phyloP scores from a whole-genome alignment of 2,113 vertebrate genomes.

The Bubo blakistoni region DNA sequence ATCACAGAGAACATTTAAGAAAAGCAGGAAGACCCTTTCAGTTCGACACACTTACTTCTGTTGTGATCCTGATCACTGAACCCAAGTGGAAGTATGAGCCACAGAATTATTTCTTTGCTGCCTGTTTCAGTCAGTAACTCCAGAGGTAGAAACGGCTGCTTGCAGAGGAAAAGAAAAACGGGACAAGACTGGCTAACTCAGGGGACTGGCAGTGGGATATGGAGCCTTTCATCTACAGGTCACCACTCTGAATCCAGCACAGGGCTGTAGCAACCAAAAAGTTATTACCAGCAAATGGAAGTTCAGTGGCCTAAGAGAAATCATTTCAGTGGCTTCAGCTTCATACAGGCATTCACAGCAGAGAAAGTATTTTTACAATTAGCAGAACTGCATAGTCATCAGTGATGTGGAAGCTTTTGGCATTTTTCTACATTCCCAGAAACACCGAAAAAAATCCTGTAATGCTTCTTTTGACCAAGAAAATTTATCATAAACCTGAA shows the following conservation, averaged over 20 bases:
- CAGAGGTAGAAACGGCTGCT: neutral
- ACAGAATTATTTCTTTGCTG: neutral
- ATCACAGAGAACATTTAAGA: neutral
- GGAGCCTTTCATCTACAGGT: slow-evolving; percentile 6
- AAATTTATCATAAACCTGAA: neutral
- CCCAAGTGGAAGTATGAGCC: neutral
- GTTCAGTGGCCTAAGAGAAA: neutral
- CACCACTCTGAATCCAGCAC: neutral
- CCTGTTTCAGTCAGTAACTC: neutral
- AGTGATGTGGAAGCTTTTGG: neutral
- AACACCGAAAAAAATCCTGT: neutral
- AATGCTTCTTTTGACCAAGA: neutral
- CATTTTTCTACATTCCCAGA: neutral
- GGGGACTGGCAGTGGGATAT: neutral
- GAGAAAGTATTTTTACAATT: neutral
- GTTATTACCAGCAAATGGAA: neutral
- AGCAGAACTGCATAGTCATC: neutral
- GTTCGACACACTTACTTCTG: neutral
- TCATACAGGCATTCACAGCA: neutral
- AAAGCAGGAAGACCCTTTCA: neutral
- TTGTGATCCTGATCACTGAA: neutral
- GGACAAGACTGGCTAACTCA: neutral
- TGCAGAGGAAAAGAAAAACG: neutral
- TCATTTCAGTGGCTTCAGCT: neutral
- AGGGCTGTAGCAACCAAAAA: neutral